Conservation (phyloP, 53 echinoderm and acorn worm species). For the Crossaster papposus region DNA sequence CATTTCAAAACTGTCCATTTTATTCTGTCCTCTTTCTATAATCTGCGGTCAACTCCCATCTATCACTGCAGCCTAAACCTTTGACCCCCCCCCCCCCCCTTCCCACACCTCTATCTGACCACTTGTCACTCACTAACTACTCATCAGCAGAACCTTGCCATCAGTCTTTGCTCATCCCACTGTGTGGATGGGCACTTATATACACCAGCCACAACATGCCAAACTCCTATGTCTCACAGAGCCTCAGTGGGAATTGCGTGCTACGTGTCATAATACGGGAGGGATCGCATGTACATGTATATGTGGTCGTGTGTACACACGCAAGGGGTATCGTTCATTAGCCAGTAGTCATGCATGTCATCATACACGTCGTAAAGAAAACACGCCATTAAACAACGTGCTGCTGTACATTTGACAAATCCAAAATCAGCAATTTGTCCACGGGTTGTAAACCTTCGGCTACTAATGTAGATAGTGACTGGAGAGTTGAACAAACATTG, state of each 20-base stretch:
- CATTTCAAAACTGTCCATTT: too few species aligned
- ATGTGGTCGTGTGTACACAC: constrained; percentile 19
- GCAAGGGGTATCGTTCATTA: constrained; percentile 37
- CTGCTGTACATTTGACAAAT: not conserved
- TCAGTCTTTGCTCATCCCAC: not conserved
- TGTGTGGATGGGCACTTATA: not conserved
- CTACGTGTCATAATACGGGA: constrained; percentile 23
- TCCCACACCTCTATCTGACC: not conserved
- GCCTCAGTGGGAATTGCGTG: constrained; percentile 5
- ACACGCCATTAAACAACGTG: too few species aligned
- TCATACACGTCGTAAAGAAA: not conserved
- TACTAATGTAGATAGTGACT: too few species aligned
- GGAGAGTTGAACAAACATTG: too few species aligned
- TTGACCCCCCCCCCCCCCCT: not conserved
- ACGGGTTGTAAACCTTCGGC: not conserved
- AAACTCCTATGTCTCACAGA: not conserved
- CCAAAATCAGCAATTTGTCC: too few species aligned
- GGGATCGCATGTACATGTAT: constrained; percentile 29
- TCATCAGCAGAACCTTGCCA: not conserved
- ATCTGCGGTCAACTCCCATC: not conserved
- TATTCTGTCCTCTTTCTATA: not conserved
- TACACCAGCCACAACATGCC: not conserved
- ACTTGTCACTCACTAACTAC: not conserved
- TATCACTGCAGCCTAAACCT: not conserved
- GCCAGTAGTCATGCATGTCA: constrained; percentile 11